phyloP scores from a whole-genome alignment of 2,888 invertebrate species.

The Altica lythri region DNA sequence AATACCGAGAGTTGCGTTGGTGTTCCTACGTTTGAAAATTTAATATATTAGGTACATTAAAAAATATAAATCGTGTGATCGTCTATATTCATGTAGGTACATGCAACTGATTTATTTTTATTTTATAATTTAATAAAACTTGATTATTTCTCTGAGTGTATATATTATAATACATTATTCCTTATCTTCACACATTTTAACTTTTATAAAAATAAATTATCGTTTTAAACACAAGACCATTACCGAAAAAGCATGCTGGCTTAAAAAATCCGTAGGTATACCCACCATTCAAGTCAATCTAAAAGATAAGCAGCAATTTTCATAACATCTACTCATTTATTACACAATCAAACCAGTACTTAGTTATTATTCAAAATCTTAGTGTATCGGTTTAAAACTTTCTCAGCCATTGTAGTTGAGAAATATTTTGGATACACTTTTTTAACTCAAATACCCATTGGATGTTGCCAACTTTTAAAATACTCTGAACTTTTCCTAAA shows the following conservation, averaged over 20 bases:
- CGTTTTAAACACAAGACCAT: background rate
- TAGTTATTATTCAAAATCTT: conserved; percentile 27
- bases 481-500: too few species aligned
- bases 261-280: conserved; percentile 8
- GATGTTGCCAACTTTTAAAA: conserved; percentile 1
- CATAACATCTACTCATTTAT: conserved; percentile 17
- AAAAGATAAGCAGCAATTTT: conserved; percentile 27
- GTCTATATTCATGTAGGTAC: too few species aligned
- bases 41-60: too few species aligned
- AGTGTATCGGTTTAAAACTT: conserved; percentile 17
- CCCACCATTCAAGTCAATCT: conserved; percentile 13
- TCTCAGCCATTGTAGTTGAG: conserved; percentile 23
- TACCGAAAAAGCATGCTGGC: conserved; percentile 1
- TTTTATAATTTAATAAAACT: too few species aligned
- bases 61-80: too few species aligned
- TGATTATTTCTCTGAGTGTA: too few species aligned
- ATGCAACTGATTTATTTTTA: too few species aligned
- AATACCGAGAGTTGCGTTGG: too few species aligned
- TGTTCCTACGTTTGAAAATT: too few species aligned
- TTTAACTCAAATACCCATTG: conserved; percentile 15
- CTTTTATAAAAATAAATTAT: background rate
- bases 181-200: background rate
- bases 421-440: conserved; percentile 20
- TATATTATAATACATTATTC: too few species aligned
- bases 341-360: conserved; percentile 18